These are phyloP conservation scores for Chydorus sphaericus DNA, from an alignment of 2,888 invertebrate species.

Conservation along the genomic window DNA sequence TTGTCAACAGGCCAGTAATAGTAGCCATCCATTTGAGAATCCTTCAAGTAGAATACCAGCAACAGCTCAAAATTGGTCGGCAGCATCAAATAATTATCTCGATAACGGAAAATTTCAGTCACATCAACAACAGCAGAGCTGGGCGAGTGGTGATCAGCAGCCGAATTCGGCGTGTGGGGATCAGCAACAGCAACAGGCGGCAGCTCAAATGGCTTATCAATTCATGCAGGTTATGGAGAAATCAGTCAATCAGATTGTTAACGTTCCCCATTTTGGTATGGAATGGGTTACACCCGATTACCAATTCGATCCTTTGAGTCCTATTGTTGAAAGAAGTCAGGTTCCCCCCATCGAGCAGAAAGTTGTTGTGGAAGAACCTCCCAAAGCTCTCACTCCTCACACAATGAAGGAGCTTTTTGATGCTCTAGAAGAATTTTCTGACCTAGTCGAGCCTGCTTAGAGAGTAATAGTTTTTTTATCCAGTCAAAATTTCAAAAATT, in stretches of 20 bases:
- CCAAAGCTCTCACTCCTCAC: neutral
- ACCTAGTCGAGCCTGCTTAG: neutral
- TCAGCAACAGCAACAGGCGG: neutral
- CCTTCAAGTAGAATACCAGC: too few relatives aligned
- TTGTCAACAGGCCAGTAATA: too few relatives aligned
- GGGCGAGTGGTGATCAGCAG: too few relatives aligned
- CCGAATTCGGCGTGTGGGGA: too few relatives aligned
- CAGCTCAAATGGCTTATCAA: neutral
- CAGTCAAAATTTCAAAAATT: too few relatives aligned
- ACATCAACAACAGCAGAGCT: neutral
- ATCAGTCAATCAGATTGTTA: neutral
- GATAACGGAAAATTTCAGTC: neutral
- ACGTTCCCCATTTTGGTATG: neutral
- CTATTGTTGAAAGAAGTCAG: neutral
- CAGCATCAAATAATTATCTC: neutral
- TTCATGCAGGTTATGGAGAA: slow-evolving; percentile 9
- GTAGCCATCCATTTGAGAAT: neutral
- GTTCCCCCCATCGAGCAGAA: neutral
- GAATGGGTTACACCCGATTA: slow-evolving; percentile 7
- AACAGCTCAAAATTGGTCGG: too few relatives aligned
- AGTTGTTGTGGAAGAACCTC: neutral
- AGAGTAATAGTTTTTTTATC: too few relatives aligned
- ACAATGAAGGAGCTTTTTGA: neutral
- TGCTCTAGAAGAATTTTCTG: neutral
- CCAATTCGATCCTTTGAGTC: neutral